These are phyloP conservation scores for Selenia dentaria DNA, from an alignment of 2,888 invertebrate species.

Conservation along the genomic window DNA sequence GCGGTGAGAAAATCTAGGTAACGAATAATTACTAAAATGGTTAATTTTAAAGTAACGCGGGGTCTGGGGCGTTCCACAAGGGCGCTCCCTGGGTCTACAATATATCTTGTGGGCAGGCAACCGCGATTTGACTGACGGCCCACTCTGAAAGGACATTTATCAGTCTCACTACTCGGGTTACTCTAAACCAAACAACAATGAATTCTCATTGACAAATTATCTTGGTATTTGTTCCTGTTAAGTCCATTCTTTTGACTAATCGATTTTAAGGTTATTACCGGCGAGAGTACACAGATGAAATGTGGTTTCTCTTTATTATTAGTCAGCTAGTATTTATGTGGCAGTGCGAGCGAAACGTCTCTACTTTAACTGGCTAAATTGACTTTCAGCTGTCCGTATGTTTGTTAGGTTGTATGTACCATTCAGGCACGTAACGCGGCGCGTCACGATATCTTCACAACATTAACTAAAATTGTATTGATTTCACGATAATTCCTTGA, in stretches of 20 bases:
- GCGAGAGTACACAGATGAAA: neutral
- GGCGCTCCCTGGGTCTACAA: constrained; percentile 77
- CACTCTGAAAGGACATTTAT: constrained; percentile 83
- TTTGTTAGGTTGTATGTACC: no score
- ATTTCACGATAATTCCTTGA: no score
- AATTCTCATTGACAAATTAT: constrained; percentile 84
- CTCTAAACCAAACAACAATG: constrained; percentile 83
- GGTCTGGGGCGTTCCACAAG: constrained; percentile 66
- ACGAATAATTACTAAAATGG: constrained; percentile 60
- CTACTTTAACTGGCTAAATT: no score
- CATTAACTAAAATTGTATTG: no score
- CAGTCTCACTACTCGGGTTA: constrained; percentile 81
- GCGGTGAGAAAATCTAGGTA: constrained; percentile 36
- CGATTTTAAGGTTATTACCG: constrained; percentile 26
- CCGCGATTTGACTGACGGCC: constrained; percentile 84
- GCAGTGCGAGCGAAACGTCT: no score
- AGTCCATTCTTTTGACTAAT: constrained; percentile 68
- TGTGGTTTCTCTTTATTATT: neutral
- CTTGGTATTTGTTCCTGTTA: constrained; percentile 69
- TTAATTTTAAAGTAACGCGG: constrained; percentile 75
- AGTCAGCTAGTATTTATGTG: no score
- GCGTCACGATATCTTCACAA: no score
- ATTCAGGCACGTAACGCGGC: no score
- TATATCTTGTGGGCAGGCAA: constrained; percentile 83
- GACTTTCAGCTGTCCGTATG: no score